These are phyloP conservation scores for Numenius phaeopus DNA, from an alignment of 2,797 vertebrate species.

Conservation along the genomic window DNA sequence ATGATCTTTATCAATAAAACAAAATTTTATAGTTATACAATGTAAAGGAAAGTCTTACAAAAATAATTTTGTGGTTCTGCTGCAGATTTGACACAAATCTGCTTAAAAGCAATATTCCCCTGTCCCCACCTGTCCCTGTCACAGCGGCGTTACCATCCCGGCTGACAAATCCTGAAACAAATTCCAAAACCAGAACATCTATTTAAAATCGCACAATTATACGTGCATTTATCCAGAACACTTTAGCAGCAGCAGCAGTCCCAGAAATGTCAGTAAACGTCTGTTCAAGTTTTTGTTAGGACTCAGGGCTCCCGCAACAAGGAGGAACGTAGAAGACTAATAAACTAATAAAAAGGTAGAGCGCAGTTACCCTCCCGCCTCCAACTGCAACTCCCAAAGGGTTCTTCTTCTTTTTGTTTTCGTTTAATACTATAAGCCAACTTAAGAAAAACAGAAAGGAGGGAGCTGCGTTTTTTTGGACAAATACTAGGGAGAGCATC, in stretches of 20 bases:
- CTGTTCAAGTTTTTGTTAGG: neutral
- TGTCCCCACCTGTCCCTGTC: neutral
- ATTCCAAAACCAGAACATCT: neutral
- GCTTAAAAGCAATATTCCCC: neutral
- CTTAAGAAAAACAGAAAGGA: neutral
- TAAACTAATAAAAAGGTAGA: neutral
- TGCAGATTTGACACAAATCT: conserved; percentile 51
- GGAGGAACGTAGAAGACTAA: neutral
- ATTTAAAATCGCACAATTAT: neutral
- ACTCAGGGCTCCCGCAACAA: neutral
- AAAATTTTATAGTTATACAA: neutral
- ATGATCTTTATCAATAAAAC: neutral
- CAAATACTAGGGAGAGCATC: neutral
- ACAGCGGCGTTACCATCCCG: neutral
- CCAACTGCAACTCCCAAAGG: neutral
- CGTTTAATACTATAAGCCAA: neutral
- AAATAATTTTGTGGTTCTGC: conserved; percentile 31
- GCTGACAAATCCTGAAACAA: neutral
- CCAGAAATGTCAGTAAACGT: neutral
- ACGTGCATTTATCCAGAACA: neutral
- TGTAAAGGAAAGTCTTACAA: conserved; percentile 20
- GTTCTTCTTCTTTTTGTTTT: too few species aligned
- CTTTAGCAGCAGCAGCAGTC: neutral
- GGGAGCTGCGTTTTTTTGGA: neutral
- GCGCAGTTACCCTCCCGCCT: neutral